These are phyloP conservation scores for Syngnathus acus DNA, from an alignment of 2,797 vertebrate genomes.

Conservation along the genomic window DNA sequence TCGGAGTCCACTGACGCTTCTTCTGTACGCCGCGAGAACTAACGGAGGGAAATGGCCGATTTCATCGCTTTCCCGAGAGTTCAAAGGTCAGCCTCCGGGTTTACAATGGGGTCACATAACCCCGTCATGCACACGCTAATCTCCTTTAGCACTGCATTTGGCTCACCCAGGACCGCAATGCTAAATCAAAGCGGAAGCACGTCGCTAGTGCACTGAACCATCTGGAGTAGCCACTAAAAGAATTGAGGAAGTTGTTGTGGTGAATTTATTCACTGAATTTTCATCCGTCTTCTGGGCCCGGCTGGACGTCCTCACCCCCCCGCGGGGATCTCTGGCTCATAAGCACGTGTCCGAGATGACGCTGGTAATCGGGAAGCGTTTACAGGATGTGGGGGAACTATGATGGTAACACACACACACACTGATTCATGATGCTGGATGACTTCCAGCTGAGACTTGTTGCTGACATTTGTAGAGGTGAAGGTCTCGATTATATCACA, in stretches of 20 bases:
- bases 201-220: constrained; percentile 38
- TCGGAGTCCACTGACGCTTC: no score
- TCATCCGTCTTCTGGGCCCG: constrained; percentile 27
- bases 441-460: constrained; percentile 34
- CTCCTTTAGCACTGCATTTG: constrained; percentile 34
- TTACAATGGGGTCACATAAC: constrained; percentile 64
- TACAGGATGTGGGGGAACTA: constrained; percentile 47
- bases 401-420: constrained; percentile 31
- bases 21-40: constrained; percentile 7
- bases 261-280: constrained; percentile 54
- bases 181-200: constrained; percentile 61
- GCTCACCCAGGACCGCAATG: constrained; percentile 32
- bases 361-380: constrained; percentile 36
- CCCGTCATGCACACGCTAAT: constrained; percentile 53
- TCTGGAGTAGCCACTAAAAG: constrained; percentile 47
- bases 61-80: constrained; percentile 54
- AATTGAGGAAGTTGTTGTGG: constrained; percentile 38
- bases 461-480: constrained; percentile 25
- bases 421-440: constrained; percentile 53
- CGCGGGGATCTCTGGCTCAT: constrained; percentile 26
- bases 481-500: background rate
- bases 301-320: constrained; percentile 18
- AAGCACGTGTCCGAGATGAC: constrained; percentile 53
- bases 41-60: constrained; percentile 50
- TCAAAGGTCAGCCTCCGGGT: constrained; percentile 60